phyloP scores from a whole-genome alignment of 2,797 vertebrate genomes.

The Cygnus olor region DNA sequence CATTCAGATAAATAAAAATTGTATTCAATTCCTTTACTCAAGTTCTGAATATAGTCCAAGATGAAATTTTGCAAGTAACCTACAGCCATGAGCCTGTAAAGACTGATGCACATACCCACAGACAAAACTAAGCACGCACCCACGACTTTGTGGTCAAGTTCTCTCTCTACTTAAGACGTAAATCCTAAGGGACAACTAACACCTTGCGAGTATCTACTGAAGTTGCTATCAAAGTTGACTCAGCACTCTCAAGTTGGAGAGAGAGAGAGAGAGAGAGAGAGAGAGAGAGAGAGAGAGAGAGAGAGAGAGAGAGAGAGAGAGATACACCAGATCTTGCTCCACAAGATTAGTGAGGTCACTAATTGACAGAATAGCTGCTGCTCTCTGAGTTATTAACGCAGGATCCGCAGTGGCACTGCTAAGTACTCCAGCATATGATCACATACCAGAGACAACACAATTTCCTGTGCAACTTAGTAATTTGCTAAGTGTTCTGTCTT shows the following conservation, averaged over 20 bases:
- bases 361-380: neutral
- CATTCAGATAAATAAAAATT: neutral
- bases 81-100: neutral
- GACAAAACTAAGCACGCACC: neutral
- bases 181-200: neutral
- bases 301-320: neutral
- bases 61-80: neutral
- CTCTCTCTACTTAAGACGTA: neutral
- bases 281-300: neutral
- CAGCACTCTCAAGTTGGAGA: neutral
- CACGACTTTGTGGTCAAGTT: neutral
- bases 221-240: neutral
- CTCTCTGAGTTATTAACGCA: neutral
- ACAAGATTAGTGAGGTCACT: neutral
- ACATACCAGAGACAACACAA: neutral
- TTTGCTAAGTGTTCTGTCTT: neutral
- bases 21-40: neutral
- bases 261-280: neutral
- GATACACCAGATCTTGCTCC: neutral
- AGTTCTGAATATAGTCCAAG: neutral
- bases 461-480: neutral
- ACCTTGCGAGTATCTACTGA: neutral
- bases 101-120: neutral
- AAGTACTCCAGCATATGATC: neutral
- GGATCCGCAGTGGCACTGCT: neutral